Base-by-base conservation (phyloP, 2,113 vertebrate species). In the Columba livia region DNA sequence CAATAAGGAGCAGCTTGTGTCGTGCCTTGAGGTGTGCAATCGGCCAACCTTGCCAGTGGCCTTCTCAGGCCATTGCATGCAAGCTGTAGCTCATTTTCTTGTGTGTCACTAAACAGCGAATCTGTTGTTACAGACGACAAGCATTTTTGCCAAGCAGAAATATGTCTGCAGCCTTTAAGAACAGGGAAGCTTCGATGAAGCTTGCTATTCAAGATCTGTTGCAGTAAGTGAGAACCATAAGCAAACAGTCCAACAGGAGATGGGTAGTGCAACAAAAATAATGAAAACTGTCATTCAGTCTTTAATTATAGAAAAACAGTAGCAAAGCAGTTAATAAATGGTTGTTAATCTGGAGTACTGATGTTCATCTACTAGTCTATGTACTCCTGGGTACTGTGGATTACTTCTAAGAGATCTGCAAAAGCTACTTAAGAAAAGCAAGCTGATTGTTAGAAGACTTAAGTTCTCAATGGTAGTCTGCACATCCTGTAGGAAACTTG, bases 261-360 rank as follows among this genome's bases (percentile, higher is more conserved):
- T 97, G 97, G 91, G 97, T 98, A 97, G 98, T 97, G 98, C 98
- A 98, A 98, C 97, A 86, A 72, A 92, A 69, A 51, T 79, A 87
- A 88, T 92, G 91, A 86, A 84, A 86, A 92, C 84, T 91, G 73
- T 93, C 28, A 40, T 65, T 90, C 12, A 23, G n/a, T 58, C n/a
- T 81, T 65, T 62, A 80, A 32, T 17, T 79, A 19, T 58, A 36
- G 47, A 85, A 66, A 9, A 73, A 16, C 3, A 0, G 28, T 73
- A 88, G 58, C n/a, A 79, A 77, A 91, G 29, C 14, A 48, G n/a
- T 40, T 85, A 47, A 36, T 66, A 40, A 40, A 25, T 50, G 9
- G 15, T 62, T 62, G 51, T 66, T 93, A 42, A 77, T 93, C 53
- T 69, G 50, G 12, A 65, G 16, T 77, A 20, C 62, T 44, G 57